Evolutionary conservation across 2,797 vertebrate species (phyloP).

Genomic region (Amphiprion clarkii): DNA sequence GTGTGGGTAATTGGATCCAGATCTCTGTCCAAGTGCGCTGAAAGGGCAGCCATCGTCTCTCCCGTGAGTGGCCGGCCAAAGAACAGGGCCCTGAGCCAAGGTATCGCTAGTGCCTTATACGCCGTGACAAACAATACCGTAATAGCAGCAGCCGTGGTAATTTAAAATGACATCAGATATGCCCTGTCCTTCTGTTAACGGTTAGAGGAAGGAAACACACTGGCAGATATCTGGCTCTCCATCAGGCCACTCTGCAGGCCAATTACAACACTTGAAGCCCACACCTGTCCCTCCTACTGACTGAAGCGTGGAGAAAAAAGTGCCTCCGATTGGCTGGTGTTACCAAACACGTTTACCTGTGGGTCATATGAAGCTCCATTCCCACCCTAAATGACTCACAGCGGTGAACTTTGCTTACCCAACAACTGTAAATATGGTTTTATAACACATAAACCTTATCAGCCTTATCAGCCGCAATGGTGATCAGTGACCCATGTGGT

Average conservation of each 20-base stretch:
- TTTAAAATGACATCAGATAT: constrained; percentile 56
- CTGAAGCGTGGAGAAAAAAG: neutral
- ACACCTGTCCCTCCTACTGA: constrained; percentile 41
- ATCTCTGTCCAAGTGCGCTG: constrained; percentile 49
- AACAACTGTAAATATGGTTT: constrained; percentile 42
- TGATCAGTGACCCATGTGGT: constrained; percentile 40
- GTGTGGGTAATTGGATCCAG: constrained; percentile 55
- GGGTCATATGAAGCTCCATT: constrained; percentile 3
- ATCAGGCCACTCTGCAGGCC: constrained; percentile 52
- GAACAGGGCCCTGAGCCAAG: constrained; percentile 52
- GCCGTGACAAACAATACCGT: constrained; percentile 67
- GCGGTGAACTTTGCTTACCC: constrained; percentile 47
- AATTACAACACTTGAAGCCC: constrained; percentile 41
- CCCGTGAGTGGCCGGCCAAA: constrained; percentile 22
- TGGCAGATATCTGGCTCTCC: constrained; percentile 43
- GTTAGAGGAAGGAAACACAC: constrained; percentile 47
- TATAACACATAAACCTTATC: constrained; percentile 43
- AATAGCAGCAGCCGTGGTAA: constrained; percentile 55
- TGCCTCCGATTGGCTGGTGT: constrained; percentile 6
- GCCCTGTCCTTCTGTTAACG: constrained; percentile 53
- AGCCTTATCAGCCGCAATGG: neutral
- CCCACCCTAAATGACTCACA: constrained; percentile 42
- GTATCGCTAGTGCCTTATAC: constrained; percentile 26
- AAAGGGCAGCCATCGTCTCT: constrained; percentile 53
- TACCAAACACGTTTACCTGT: constrained; percentile 15